phyloP scores from a whole-genome alignment of 2,797 vertebrate species.

The Anas acuta region DNA sequence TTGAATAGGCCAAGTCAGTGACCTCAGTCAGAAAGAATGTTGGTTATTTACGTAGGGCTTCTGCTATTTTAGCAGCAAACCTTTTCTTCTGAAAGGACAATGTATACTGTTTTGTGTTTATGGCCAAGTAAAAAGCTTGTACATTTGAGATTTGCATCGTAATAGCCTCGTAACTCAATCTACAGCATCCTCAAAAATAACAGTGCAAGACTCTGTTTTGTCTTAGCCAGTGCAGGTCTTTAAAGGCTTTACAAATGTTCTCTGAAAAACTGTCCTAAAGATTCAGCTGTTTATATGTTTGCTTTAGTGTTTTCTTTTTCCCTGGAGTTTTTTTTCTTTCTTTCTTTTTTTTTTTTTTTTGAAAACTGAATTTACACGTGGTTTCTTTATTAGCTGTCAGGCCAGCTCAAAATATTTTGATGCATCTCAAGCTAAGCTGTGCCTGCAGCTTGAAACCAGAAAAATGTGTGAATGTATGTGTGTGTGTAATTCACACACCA shows the following conservation, averaged over 20 bases:
- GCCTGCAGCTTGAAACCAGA: slow-evolving; percentile 41
- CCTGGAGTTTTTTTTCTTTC: neutral
- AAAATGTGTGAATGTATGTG: neutral
- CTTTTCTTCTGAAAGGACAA: slow-evolving; percentile 71
- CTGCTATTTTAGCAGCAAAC: slow-evolving; percentile 79
- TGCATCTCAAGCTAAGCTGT: slow-evolving; percentile 51
- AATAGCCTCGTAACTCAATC: slow-evolving; percentile 65
- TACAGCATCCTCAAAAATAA: slow-evolving; percentile 58
- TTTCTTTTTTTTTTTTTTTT: neutral
- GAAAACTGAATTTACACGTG: slow-evolving; percentile 15
- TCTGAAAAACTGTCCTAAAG: neutral
- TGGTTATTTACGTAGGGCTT: slow-evolving; percentile 90
- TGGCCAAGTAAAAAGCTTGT: slow-evolving; percentile 75
- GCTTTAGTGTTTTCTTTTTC: neutral
- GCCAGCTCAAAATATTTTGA: slow-evolving; percentile 65
- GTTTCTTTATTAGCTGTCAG: slow-evolving; percentile 38
- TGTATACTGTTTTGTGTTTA: slow-evolving; percentile 84
- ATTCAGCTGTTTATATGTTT: slow-evolving; percentile 13
- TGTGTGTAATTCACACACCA: slow-evolving; percentile 9
- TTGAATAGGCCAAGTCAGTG: slow-evolving; percentile 93
- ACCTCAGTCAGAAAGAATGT: slow-evolving; percentile 95
- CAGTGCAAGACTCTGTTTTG: slow-evolving; percentile 54
- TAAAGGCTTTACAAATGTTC: slow-evolving; percentile 44
- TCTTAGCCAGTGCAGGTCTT: neutral
- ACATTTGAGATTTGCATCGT: slow-evolving; percentile 73